These are phyloP conservation scores for Altica lythri DNA, from an alignment of 2,888 invertebrate species.

Conservation along the genomic window DNA sequence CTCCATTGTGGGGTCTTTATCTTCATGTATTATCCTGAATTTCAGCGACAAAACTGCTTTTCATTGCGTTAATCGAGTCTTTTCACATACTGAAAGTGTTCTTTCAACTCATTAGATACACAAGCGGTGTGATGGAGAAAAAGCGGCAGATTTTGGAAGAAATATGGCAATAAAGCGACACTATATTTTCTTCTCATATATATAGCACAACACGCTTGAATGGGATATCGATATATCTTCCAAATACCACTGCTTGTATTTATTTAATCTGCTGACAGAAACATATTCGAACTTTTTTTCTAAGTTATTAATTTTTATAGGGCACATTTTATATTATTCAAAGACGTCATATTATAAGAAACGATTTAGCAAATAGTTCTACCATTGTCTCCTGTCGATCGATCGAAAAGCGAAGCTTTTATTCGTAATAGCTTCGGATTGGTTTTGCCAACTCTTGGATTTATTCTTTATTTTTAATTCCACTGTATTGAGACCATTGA, in stretches of 20 bases:
- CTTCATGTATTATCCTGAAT: conserved; percentile 17
- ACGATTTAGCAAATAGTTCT: no score
- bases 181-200: conserved; percentile 31
- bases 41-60: conserved; percentile 17
- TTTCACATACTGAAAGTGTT: conserved; percentile 18
- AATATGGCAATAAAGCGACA: conserved; percentile 31
- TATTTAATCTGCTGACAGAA: no score
- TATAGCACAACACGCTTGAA: conserved; percentile 19
- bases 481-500: no score
- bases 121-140: conserved; percentile 27
- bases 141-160: conserved; percentile 31
- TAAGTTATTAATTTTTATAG: neutral
- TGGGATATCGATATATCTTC: conserved; percentile 24
- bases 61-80: conserved; percentile 20
- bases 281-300: no score
- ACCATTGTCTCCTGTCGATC: no score
- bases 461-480: no score
- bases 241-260: neutral
- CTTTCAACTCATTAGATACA: conserved; percentile 33
- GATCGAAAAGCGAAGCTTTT: no score
- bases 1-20: conserved; percentile 14
- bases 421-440: no score
- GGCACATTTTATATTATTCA: no score
- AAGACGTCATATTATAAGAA: no score
- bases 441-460: no score